Conservation (phyloP, 2,113 vertebrate species). For the Glareola pratincola region DNA sequence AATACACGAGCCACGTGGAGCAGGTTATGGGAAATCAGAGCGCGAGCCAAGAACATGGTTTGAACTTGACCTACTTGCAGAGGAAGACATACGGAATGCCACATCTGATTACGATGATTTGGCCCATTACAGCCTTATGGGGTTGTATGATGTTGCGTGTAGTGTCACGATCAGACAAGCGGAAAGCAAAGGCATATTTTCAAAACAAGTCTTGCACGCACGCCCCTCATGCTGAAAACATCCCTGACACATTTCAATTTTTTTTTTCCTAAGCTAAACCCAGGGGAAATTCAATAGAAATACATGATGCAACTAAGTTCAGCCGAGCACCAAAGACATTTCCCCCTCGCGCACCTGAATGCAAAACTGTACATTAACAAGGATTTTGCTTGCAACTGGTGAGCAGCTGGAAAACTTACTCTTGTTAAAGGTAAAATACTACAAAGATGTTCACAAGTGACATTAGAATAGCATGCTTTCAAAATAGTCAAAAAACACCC, state of each 20-base stretch:
- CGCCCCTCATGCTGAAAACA: slow-evolving; percentile 47
- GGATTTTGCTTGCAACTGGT: neutral
- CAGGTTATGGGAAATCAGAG: slow-evolving; percentile 61
- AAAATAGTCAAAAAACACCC: rapidly evolving
- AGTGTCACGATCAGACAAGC: slow-evolving; percentile 76
- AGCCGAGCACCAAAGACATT: neutral
- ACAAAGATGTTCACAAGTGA: rapidly evolving
- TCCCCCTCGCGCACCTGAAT: neutral
- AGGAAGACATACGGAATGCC: slow-evolving; percentile 77
- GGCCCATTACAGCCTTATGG: slow-evolving; percentile 74
- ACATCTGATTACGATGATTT: slow-evolving; percentile 81
- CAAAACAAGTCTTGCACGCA: slow-evolving; percentile 73
- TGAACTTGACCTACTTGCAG: slow-evolving; percentile 89
- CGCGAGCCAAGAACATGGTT: slow-evolving; percentile 56
- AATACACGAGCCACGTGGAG: neutral
- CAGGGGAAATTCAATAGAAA: slow-evolving; percentile 21
- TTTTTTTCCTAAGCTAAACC: neutral
- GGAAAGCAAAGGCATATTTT: slow-evolving; percentile 79
- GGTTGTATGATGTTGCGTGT: slow-evolving; percentile 66
- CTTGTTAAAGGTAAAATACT: neutral
- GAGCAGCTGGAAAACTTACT: neutral
- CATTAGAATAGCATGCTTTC: neutral
- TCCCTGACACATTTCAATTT: neutral
- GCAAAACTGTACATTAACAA: neutral
- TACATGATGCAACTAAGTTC: neutral